These are phyloP conservation scores for Formica selysi DNA, from an alignment of 1,140 invertebrate species.

Conservation along the genomic window DNA sequence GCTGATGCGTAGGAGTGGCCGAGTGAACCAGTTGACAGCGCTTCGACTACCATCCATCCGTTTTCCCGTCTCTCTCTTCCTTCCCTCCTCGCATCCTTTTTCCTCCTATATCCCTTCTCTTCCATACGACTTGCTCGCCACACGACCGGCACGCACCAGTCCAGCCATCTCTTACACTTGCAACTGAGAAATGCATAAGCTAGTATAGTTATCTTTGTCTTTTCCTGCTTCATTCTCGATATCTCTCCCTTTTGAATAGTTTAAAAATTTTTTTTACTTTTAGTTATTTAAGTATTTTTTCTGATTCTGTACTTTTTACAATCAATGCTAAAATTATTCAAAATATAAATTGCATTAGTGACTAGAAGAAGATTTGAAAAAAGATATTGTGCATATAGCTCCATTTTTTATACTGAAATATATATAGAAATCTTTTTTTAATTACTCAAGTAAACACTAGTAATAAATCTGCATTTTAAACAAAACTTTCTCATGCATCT, in stretches of 20 bases:
- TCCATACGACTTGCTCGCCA: conserved; percentile 58
- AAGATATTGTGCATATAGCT: background rate
- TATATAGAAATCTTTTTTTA: background rate
- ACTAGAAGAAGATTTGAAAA: background rate
- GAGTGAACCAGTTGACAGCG: conserved; percentile 76
- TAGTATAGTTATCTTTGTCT: conserved; percentile 15
- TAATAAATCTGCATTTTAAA: background rate
- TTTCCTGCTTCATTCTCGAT: conserved; percentile 8
- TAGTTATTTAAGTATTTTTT: background rate
- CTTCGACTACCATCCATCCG: conserved; percentile 68
- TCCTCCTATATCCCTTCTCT: conserved; percentile 33
- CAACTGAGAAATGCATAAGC: conserved; percentile 44
- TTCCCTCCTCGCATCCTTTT: conserved; percentile 46
- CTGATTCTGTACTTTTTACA: background rate
- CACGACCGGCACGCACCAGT: conserved; percentile 76
- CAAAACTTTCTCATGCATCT: background rate
- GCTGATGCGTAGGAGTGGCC: conserved; percentile 78
- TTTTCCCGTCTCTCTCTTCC: conserved; percentile 62
- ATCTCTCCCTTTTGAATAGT: background rate
- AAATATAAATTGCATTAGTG: background rate
- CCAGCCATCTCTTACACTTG: conserved; percentile 61
- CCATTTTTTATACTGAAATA: background rate
- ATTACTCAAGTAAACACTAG: background rate
- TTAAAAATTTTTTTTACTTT: background rate
- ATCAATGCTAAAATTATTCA: background rate